Base-by-base conservation (phyloP, 2,113 vertebrate species). In the Carlito syrichta region DNA sequence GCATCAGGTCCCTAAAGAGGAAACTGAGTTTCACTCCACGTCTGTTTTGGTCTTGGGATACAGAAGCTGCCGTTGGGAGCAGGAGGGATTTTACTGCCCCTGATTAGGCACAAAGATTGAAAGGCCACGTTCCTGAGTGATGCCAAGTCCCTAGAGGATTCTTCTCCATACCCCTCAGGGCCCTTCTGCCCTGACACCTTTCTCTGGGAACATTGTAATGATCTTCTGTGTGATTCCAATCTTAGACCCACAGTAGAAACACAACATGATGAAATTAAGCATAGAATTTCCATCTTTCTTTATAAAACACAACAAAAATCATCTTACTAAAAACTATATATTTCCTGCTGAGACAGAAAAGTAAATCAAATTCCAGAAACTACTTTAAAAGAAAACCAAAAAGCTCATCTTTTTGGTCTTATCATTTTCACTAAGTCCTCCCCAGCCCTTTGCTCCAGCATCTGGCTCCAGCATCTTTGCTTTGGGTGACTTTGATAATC, bases 231-330 rank as follows among this genome's bases (percentile, higher is more conserved):
- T 0, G 6, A 68, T 50, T 35, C 43, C 83, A 84, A 84, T 54
- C 13, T 95, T 40, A 82, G 25, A 88, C 23, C 23, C 79, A 56
- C 71, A 94, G 90, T 87, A 96, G 38, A 87, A 93, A 45, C 62
- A 56, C 50, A 74, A 62, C 71, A 23, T 4, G 62, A 71, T 0
- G 0, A 92, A 89, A 89, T 38, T 58, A 69, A 81, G 82, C 73
- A 95, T 40, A 94, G 54, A 54, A 63, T 95, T 97, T 97, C 83
- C 56, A 68, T 74, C 81, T 96, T 45, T 85, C 5, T 86, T 86
- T 19, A 52, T 32, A 93, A 78, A 92, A 48, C 30, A 52, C 50
- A 96, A 45, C 14, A 17, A 81, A 94, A 79, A 4, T 62, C 52
- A 71, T 79, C 32, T 56, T 71, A 94, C 23, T 63, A 66, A 83